These are phyloP conservation scores for Strongylocentrotus purpuratus DNA, from an alignment of 35 echinoderm and acorn worm species.

Conservation along the genomic window DNA sequence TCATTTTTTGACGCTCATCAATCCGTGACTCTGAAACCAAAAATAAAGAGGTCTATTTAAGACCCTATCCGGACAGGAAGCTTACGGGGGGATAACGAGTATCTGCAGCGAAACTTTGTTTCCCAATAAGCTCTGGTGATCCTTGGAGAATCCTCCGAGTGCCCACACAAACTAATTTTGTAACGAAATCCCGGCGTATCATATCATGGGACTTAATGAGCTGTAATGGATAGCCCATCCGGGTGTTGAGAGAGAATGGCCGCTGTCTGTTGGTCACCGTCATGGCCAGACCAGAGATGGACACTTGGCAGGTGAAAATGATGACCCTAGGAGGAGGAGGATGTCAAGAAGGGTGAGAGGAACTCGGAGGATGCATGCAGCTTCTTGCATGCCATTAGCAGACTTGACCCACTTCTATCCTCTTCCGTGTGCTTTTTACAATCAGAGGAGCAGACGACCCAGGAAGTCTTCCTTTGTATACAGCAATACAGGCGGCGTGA, in stretches of 20 bases:
- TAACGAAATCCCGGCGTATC: conserved; percentile 44
- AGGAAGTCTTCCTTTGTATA: neutral
- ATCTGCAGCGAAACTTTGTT: neutral
- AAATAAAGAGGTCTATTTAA: conserved; percentile 19
- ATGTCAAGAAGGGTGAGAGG: neutral
- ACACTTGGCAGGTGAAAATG: neutral
- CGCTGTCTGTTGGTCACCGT: conserved; percentile 22
- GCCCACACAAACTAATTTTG: conserved; percentile 43
- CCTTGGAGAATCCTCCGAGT: conserved; percentile 12
- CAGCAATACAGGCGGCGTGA: neutral
- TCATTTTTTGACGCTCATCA: conserved; percentile 11
- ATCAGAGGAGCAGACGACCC: neutral
- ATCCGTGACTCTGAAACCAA: neutral
- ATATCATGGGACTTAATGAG: conserved; percentile 47
- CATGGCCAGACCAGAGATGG: conserved; percentile 5
- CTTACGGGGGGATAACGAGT: neutral
- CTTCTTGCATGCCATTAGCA: neutral
- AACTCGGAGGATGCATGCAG: neutral
- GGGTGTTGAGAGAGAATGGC: conserved; percentile 14
- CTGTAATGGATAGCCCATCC: conserved; percentile 47
- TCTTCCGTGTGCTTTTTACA: neutral
- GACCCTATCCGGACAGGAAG: neutral
- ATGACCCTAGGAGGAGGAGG: neutral
- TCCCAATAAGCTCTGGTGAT: conserved; percentile 27
- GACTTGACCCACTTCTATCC: neutral